Evolutionary conservation across 2,888 invertebrate species (phyloP).

Genomic region (Gastracanthus pulcherrimus): DNA sequence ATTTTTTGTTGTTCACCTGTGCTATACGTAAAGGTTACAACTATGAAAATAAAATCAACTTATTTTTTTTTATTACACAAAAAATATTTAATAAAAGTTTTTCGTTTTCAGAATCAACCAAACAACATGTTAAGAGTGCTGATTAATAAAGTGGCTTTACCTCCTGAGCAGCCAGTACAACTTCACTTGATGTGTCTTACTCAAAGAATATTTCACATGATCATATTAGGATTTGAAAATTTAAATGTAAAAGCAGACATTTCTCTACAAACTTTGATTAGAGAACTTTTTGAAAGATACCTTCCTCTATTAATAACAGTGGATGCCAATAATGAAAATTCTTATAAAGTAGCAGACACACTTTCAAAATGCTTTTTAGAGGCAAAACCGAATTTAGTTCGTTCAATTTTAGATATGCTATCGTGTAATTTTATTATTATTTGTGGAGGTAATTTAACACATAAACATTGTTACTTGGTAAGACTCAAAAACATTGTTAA

Average conservation of each 20-base stretch:
- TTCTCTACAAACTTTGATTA: conserved; percentile 67
- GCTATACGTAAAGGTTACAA: conserved; percentile 69
- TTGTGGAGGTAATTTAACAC: conserved; percentile 67
- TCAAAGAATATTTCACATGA: conserved; percentile 72
- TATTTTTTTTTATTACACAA: not conserved
- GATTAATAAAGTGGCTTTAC: conserved; percentile 68
- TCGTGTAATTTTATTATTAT: conserved; percentile 67
- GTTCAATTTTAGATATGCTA: conserved; percentile 68
- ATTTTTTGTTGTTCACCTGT: conserved; percentile 70
- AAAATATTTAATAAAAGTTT: conserved; percentile 1
- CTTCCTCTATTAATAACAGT: conserved; percentile 70
- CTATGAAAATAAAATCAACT: conserved; percentile 5
- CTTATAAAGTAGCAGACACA: conserved; percentile 67
- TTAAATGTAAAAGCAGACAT: conserved; percentile 69
- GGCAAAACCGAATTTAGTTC: conserved; percentile 64
- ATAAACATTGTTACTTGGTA: conserved; percentile 72
- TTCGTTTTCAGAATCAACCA: conserved; percentile 69
- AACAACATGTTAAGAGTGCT: conserved; percentile 68
- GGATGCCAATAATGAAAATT: conserved; percentile 58
- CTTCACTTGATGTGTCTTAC: conserved; percentile 65
- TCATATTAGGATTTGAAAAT: conserved; percentile 71
- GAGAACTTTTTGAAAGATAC: conserved; percentile 72
- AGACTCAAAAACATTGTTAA: conserved; percentile 42
- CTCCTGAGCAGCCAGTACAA: conserved; percentile 66
- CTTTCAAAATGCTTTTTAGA: conserved; percentile 71